These are phyloP conservation scores for Megalopta genalis DNA, from an alignment of 1,140 invertebrate species.

Conservation along the genomic window DNA sequence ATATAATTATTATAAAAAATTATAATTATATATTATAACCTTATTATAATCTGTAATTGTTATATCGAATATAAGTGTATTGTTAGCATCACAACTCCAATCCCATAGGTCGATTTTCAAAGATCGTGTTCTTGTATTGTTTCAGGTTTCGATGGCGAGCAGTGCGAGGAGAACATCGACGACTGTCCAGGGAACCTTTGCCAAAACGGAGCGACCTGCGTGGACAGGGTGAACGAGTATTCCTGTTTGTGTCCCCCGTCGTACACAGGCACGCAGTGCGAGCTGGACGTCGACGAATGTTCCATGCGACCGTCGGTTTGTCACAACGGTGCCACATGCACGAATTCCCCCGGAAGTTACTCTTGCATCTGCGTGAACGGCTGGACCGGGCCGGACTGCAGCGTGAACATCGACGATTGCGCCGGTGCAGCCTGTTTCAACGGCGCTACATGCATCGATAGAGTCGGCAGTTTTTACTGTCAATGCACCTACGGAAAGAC, in stretches of 20 bases:
- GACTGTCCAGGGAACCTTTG: conserved; percentile 94
- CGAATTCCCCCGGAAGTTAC: conserved; percentile 93
- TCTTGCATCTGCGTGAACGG: conserved; percentile 98
- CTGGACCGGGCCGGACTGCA: conserved; percentile 95
- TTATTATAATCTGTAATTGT: no score
- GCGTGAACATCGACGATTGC: conserved; percentile 96
- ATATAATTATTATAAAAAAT: no score
- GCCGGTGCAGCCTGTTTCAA: conserved; percentile 96
- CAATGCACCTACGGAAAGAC: conserved; percentile 97
- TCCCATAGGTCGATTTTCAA: background rate
- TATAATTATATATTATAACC: no score
- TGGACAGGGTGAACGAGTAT: conserved; percentile 93
- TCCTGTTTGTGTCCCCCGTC: conserved; percentile 93
- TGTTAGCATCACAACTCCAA: no score
- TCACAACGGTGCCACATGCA: conserved; percentile 96
- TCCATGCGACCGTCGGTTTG: conserved; percentile 90
- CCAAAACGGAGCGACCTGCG: conserved; percentile 93
- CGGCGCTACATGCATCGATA: conserved; percentile 97
- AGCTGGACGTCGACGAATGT: conserved; percentile 90
- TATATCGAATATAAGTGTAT: no score
- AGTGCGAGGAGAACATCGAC: conserved; percentile 95
- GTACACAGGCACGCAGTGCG: conserved; percentile 91
- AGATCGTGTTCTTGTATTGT: conserved; percentile 48
- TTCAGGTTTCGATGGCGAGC: conserved; percentile 90
- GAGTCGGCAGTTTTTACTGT: conserved; percentile 96